phyloP scores from a whole-genome alignment of 2,888 invertebrate genomes.

The Heteromyza rotundicornis region DNA sequence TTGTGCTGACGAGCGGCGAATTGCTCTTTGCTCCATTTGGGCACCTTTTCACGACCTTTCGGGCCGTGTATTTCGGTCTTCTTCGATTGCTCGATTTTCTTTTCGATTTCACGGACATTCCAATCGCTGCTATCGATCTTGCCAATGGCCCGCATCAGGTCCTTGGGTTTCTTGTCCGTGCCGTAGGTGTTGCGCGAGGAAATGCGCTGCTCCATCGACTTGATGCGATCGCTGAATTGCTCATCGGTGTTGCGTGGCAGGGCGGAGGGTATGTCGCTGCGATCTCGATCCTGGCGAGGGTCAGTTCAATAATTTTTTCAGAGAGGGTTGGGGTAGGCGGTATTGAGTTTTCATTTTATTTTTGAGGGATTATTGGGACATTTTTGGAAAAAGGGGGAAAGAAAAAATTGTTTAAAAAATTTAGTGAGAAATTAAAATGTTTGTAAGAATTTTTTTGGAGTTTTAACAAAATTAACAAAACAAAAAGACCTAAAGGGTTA shows the following conservation, averaged over 20 bases:
- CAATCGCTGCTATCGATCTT: conserved; percentile 89
- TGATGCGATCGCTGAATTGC: conserved; percentile 66
- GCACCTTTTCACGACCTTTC: conserved; percentile 75
- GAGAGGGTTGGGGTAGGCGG: too few species aligned
- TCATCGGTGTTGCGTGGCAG: conserved; percentile 58
- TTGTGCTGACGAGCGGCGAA: conserved; percentile 71
- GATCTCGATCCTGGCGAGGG: conserved; percentile 61
- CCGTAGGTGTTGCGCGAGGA: conserved; percentile 66
- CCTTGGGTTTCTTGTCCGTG: conserved; percentile 80
- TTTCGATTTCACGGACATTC: conserved; percentile 90
- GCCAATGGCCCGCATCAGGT: conserved; percentile 84
- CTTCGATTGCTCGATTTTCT: conserved; percentile 75
- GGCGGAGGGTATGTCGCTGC: conserved; percentile 60
- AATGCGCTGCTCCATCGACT: conserved; percentile 80
- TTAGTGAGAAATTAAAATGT: conserved; percentile 39
- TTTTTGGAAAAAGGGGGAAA: conserved; percentile 25
- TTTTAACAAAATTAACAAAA: conserved; percentile 12
- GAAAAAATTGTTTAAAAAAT: not conserved
- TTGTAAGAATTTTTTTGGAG: conserved; percentile 26
- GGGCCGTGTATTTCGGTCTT: conserved; percentile 60
- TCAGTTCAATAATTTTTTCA: too few species aligned
- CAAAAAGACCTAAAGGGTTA: too few species aligned
- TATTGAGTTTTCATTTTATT: not conserved
- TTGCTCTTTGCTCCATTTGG: conserved; percentile 90
- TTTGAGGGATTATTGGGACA: conserved; percentile 16